Evolutionary conservation across 2,113 vertebrate species (phyloP), one percentile per base, ranked within the genome.

Genomic region (Dromiciops gliroides): DNA sequence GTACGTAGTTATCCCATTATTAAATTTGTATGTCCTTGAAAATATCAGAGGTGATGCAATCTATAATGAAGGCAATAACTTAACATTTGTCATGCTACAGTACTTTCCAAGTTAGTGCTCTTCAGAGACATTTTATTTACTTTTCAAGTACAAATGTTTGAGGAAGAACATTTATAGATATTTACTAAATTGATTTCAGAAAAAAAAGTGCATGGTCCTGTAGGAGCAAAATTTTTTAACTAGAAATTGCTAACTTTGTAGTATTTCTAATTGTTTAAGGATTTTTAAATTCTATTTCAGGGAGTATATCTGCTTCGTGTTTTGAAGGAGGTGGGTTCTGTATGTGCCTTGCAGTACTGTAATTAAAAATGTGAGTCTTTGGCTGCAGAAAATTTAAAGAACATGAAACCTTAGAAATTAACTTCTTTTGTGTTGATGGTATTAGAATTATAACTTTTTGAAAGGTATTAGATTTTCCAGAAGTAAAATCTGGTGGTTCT

Each of bases 261-360:
- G 98, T 98, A 97, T 98, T 99, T 98, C 96, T 98, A 98, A 98
- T 98, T 98, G 96, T 97, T 98, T 97, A 98, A 93, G 96, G 92
- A 97, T 98, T 98, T 98, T 95, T 91, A 97, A 98, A 97, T 98
- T 97, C 96, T 97, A 97, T 98, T 99, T 99, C 98, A 99, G 99
- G 99, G 98, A 98, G 91, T 98, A 95, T 97, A 97, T 98, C 96
- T 98, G 97, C 94, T 98, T 90, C 98, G 97, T 98, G 94, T 97
- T 97, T 98, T 97, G 97, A 98, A 98, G 97, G 97, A 98, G 96
- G 94, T 97, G 97, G 97, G 97, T 97, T 98, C 94, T 99, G 97
- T 99, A 98, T 98, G 99, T 99, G 99, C 99, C 99, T 99, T 99
- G 99, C 97, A 98, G 98, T 98, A 98, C 98, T 98, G 96, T 98